Evolutionary conservation across 2,113 vertebrate genomes (phyloP).

Genomic region (Epinephelus moara): DNA sequence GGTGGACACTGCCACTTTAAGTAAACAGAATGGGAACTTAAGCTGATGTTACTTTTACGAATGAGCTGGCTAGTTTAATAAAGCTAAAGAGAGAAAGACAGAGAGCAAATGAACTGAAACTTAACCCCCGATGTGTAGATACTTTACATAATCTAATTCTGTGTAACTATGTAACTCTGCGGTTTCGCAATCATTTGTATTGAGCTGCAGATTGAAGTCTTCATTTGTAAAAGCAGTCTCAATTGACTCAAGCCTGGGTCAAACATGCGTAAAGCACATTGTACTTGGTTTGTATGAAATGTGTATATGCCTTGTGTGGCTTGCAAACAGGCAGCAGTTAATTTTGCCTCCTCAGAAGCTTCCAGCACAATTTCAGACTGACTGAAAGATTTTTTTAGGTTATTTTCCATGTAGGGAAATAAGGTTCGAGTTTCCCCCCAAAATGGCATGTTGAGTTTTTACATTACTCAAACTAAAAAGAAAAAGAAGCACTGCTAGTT

Average conservation of each 20-base stretch:
- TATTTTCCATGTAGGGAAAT: not conserved
- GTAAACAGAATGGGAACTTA: not conserved
- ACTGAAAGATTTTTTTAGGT: no score
- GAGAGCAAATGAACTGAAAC: not conserved
- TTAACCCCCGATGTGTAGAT: not conserved
- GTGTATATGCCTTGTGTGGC: no score
- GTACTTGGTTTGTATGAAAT: no score
- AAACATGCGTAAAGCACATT: not conserved
- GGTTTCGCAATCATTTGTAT: not conserved
- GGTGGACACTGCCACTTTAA: not conserved
- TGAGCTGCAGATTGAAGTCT: conserved; percentile 1
- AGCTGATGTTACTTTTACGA: not conserved
- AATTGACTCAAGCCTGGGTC: conserved; percentile 17
- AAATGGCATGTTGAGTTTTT: not conserved
- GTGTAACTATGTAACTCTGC: no score
- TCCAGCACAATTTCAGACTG: no score
- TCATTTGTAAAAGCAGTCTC: not conserved
- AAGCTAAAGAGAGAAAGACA: not conserved
- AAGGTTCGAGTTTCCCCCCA: not conserved
- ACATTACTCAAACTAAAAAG: not conserved
- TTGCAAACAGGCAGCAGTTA: not conserved
- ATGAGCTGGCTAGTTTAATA: not conserved
- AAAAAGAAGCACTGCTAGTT: not conserved
- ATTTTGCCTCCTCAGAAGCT: not conserved
- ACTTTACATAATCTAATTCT: not conserved